These are phyloP conservation scores for Synergus japonicus DNA, from an alignment of 2,888 invertebrate species.

Conservation along the genomic window DNA sequence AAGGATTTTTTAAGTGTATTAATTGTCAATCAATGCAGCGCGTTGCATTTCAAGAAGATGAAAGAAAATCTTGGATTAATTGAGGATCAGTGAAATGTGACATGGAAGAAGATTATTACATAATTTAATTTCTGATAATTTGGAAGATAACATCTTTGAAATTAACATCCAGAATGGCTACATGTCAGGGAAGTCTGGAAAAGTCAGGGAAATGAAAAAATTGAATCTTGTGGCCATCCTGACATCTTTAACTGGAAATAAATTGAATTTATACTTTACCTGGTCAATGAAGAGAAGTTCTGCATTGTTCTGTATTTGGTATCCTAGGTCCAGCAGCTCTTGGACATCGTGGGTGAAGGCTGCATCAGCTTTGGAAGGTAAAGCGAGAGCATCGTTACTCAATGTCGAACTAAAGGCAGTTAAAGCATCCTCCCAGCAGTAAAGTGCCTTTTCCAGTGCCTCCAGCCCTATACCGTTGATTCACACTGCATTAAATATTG, in stretches of 20 bases:
- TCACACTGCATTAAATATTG: conserved; percentile 57
- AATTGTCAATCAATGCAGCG: conserved; percentile 57
- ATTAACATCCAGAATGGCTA: too few species aligned
- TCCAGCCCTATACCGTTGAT: conserved; percentile 86
- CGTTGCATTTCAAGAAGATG: background rate
- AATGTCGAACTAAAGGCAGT: conserved; percentile 85
- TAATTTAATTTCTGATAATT: too few species aligned
- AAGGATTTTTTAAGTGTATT: conserved; percentile 52
- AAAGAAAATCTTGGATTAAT: background rate
- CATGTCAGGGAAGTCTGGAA: too few species aligned
- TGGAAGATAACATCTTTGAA: too few species aligned
- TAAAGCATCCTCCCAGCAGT: conserved; percentile 97
- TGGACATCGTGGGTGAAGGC: conserved; percentile 85
- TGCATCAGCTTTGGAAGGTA: conserved; percentile 90
- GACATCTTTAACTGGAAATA: background rate
- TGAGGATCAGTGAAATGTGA: too few species aligned
- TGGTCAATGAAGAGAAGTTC: conserved; percentile 91
- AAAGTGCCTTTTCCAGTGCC: conserved; percentile 93
- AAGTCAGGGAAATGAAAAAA: too few species aligned
- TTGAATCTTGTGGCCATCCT: too few species aligned
- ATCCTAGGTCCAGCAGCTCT: conserved; percentile 88
- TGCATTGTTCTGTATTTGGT: conserved; percentile 90
- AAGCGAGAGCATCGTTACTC: conserved; percentile 82
- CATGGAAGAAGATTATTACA: too few species aligned
- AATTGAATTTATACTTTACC: conserved; percentile 64